Evolutionary conservation across 1,140 invertebrate genomes (phyloP).

Genomic region (Sycophila sp.): DNA sequence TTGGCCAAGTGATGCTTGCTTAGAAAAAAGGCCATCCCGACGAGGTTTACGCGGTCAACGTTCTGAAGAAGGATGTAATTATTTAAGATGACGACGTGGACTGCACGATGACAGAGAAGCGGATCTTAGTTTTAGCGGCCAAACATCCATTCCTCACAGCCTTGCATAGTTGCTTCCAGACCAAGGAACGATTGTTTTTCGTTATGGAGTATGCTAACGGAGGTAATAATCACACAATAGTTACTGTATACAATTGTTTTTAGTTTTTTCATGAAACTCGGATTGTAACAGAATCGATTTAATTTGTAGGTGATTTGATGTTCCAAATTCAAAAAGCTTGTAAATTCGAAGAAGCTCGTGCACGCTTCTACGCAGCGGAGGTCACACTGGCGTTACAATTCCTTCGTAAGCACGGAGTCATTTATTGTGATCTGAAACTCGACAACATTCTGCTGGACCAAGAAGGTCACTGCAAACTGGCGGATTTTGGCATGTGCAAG

Average conservation of each 20-base stretch:
- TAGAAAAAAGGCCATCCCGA: slow-evolving; percentile 89
- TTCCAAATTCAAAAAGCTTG: slow-evolving; percentile 99
- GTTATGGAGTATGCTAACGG: slow-evolving; percentile 99
- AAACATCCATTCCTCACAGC: slow-evolving; percentile 98
- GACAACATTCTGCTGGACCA: slow-evolving; percentile 98
- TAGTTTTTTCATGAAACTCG: background rate
- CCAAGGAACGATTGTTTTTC: slow-evolving; percentile 92
- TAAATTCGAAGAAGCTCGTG: slow-evolving; percentile 97
- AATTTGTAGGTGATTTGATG: slow-evolving; percentile 89
- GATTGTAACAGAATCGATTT: background rate
- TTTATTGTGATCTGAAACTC: slow-evolving; percentile 98
- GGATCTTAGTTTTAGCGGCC: slow-evolving; percentile 94
- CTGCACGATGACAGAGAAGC: slow-evolving; percentile 98
- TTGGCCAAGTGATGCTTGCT: slow-evolving; percentile 99
- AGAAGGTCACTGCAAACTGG: slow-evolving; percentile 98
- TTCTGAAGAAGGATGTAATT: slow-evolving; percentile 98
- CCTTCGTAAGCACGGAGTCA: slow-evolving; percentile 95
- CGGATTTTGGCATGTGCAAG: slow-evolving; percentile 99
- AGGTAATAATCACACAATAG: slow-evolving; percentile 74
- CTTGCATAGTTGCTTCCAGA: slow-evolving; percentile 98
- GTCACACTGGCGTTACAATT: slow-evolving; percentile 99
- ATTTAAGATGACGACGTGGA: slow-evolving; percentile 99
- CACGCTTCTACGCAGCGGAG: slow-evolving; percentile 99
- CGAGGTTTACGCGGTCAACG: slow-evolving; percentile 98
- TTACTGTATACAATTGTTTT: too few species aligned